phyloP scores from a whole-genome alignment of 2,113 vertebrate species.

The Guaruba guarouba region DNA sequence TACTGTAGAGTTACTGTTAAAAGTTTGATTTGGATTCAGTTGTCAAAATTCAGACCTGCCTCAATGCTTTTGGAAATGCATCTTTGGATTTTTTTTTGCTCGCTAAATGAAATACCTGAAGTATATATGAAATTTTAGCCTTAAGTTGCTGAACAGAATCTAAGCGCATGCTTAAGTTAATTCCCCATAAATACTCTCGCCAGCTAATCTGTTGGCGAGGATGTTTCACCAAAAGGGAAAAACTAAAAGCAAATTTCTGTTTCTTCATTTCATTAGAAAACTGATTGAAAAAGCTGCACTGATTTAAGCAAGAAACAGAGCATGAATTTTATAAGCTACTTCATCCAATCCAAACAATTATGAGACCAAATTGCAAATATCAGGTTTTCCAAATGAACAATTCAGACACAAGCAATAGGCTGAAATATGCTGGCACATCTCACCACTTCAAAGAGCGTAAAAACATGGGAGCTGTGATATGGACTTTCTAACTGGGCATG shows the following conservation, averaged over 20 bases:
- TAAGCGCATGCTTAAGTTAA: background rate
- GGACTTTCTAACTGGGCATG: background rate
- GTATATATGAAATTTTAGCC: constrained; percentile 1
- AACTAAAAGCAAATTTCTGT: constrained; percentile 2
- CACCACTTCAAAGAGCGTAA: background rate
- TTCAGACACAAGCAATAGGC: background rate
- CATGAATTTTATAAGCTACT: background rate
- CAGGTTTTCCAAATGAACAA: constrained; percentile 38
- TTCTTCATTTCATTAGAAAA: constrained; percentile 10
- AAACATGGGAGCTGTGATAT: background rate
- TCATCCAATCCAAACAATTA: constrained; percentile 19
- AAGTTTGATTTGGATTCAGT: background rate
- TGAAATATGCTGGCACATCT: background rate
- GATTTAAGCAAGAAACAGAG: constrained; percentile 17
- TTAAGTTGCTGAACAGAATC: background rate
- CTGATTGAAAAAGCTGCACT: background rate
- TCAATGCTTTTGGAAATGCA: background rate
- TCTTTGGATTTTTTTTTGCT: background rate
- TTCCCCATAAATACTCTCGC: background rate
- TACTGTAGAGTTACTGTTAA: background rate
- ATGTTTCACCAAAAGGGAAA: background rate
- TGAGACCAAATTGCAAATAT: background rate
- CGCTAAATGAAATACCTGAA: constrained; percentile 7
- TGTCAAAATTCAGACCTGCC: background rate
- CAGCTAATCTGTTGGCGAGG: background rate